A percentile compares a stretch with the other conserved stretches of the same genome.
phyloP scores from a whole-genome alignment of 37 sponge, comb jelly and placozoan species.

The Diacarnus erythraeanus region DNA sequence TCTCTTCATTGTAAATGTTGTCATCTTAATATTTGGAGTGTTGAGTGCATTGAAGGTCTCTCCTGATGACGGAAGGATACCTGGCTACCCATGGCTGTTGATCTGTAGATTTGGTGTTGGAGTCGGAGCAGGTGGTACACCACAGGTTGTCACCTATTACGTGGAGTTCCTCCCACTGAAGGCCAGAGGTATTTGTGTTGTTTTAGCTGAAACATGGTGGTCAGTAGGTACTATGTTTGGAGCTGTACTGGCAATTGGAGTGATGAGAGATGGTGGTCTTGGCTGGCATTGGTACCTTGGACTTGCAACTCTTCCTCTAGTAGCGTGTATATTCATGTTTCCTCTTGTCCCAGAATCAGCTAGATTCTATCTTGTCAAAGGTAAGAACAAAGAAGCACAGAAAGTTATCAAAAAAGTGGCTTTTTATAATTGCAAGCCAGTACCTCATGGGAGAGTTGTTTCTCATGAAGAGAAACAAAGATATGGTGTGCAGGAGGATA shows the following conservation, averaged over 20 bases:
- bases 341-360: slow-evolving; percentile 73
- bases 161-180: slow-evolving; percentile 66
- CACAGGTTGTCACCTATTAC: slow-evolving; percentile 53
- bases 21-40: slow-evolving; percentile 46
- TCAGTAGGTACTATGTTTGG: slow-evolving; percentile 58
- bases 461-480: slow-evolving; percentile 60
- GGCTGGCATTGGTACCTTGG: slow-evolving; percentile 64
- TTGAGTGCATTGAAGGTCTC: slow-evolving; percentile 33
- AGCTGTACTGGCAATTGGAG: slow-evolving; percentile 46
- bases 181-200: slow-evolving; percentile 35
- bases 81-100: slow-evolving; percentile 40
- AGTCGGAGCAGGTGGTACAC: slow-evolving; percentile 43
- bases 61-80: slow-evolving; percentile 10
- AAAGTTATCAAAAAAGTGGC: slow-evolving; percentile 56
- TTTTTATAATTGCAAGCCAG: slow-evolving; percentile 42
- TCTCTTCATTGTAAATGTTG: slow-evolving; percentile 29
- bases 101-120: slow-evolving; percentile 47
- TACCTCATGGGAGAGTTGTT: slow-evolving; percentile 41
- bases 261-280: slow-evolving; percentile 41
- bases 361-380: slow-evolving; percentile 60
- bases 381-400: slow-evolving; percentile 54
- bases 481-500: neutral
- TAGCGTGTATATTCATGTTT: slow-evolving; percentile 39
- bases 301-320: slow-evolving; percentile 49
- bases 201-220: slow-evolving; percentile 36